A percentile compares a stretch with the other conserved stretches of the same genome.
Conservation (phyloP, 1,140 invertebrate genomes). For the Neoseiulus cucumeris region DNA sequence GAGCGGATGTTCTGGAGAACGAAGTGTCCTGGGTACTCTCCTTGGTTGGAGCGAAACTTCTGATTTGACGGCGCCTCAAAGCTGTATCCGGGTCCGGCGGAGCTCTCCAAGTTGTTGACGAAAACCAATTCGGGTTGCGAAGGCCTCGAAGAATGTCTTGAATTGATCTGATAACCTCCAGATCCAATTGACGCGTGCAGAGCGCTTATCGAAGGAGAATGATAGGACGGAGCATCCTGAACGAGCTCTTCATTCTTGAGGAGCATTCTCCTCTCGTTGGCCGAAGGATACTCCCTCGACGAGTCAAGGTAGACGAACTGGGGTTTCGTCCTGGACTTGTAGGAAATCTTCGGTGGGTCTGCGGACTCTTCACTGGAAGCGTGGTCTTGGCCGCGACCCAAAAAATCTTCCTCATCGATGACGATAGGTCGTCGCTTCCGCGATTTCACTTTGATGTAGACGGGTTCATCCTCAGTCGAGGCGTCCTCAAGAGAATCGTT, state of each 20-base stretch:
- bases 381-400: not conserved
- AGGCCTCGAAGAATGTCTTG: not conserved
- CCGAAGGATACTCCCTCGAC: not conserved
- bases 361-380: not conserved
- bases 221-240: conserved; percentile 6
- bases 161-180: not conserved
- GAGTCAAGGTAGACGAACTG: not conserved
- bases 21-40: not conserved
- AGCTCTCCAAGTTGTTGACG: not conserved
- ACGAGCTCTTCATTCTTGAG: not conserved
- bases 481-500: not conserved
- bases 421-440: not conserved
- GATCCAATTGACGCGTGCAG: not conserved
- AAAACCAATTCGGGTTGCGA: not conserved
- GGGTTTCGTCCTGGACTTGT: not conserved
- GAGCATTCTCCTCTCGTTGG: not conserved
- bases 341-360: not conserved
- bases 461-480: not conserved
- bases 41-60: not conserved
- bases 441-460: conserved; percentile 1
- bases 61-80: not conserved
- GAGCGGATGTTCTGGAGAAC: not conserved
- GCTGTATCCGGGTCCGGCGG: not conserved
- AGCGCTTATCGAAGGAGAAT: not conserved
- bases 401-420: not conserved